These are phyloP conservation scores for Erebia ligea DNA, from an alignment of 2,888 invertebrate species.

Conservation along the genomic window DNA sequence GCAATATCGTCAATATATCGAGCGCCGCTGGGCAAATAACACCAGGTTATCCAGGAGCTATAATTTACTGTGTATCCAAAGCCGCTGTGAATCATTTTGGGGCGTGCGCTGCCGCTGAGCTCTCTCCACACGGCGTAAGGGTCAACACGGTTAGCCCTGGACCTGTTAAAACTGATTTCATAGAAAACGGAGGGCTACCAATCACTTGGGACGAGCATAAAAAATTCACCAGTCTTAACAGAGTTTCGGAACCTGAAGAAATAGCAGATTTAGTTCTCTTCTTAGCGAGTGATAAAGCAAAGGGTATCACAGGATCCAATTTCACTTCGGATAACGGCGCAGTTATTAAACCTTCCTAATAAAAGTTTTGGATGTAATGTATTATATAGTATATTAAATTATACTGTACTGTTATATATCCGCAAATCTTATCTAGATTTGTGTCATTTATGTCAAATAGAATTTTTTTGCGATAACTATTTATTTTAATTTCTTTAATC, in stretches of 20 bases:
- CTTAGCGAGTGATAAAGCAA: constrained; percentile 30
- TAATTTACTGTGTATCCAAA: constrained; percentile 47
- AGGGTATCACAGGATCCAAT: constrained; percentile 44
- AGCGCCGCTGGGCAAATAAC: constrained; percentile 40
- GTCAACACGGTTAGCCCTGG: constrained; percentile 86
- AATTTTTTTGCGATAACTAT: background rate
- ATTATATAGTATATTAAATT: too few relatives aligned
- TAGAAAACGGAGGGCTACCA: constrained; percentile 40
- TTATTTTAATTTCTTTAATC: too few relatives aligned
- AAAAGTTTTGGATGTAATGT: too few relatives aligned
- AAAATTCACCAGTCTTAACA: too few relatives aligned
- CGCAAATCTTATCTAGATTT: too few relatives aligned
- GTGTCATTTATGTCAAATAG: background rate
- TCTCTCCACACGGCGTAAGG: constrained; percentile 38
- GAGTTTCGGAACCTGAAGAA: too few relatives aligned
- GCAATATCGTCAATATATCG: constrained; percentile 53
- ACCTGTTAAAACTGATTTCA: constrained; percentile 49
- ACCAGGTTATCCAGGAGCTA: constrained; percentile 20
- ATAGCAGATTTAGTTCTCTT: too few relatives aligned
- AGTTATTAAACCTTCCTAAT: background rate
- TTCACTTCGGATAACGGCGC: constrained; percentile 45
- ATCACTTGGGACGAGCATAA: constrained; percentile 30
- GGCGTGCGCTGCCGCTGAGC: constrained; percentile 46
- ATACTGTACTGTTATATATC: background rate
- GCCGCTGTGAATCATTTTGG: constrained; percentile 50